phyloP scores from a whole-genome alignment of 2,888 invertebrate species.

The Buathra laborator region DNA sequence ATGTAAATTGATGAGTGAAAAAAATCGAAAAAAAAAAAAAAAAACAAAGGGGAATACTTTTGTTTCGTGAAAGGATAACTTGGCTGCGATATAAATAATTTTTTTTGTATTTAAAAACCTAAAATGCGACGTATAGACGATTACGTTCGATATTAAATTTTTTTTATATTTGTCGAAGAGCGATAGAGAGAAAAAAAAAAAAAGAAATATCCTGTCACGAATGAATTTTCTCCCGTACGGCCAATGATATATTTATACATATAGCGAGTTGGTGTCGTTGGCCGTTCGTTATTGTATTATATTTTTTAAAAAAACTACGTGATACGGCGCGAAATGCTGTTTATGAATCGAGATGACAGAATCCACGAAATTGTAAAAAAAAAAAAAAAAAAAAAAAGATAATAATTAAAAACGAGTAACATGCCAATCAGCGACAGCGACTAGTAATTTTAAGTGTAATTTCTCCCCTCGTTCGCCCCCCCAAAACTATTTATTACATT shows the following conservation, averaged over 20 bases:
- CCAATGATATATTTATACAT: constrained; percentile 69
- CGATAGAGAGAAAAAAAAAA: background rate
- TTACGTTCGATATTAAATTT: background rate
- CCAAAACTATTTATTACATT: constrained; percentile 69
- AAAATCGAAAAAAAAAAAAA: no score
- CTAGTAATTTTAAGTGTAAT: constrained; percentile 58
- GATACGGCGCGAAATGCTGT: constrained; percentile 75
- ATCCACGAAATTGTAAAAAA: constrained; percentile 60
- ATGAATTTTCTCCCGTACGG: constrained; percentile 30
- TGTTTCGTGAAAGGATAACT: constrained; percentile 36
- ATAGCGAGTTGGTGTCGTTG: constrained; percentile 71
- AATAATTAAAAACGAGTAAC: constrained; percentile 30
- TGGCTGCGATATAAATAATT: constrained; percentile 4
- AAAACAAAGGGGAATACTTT: constrained; percentile 4
- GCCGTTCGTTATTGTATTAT: constrained; percentile 72
- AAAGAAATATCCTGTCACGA: constrained; percentile 44
- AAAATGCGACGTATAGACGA: background rate
- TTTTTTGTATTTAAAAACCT: background rate
- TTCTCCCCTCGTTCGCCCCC: background rate
- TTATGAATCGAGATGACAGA: constrained; percentile 73
- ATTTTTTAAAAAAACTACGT: constrained; percentile 63
- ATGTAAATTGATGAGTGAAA: constrained; percentile 42
- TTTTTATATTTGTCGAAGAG: background rate
- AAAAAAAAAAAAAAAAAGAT: constrained; percentile 7
- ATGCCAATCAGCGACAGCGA: constrained; percentile 60